These are phyloP conservation scores for Vidua chalybeata DNA, from an alignment of 2,113 vertebrate genomes.

Conservation along the genomic window DNA sequence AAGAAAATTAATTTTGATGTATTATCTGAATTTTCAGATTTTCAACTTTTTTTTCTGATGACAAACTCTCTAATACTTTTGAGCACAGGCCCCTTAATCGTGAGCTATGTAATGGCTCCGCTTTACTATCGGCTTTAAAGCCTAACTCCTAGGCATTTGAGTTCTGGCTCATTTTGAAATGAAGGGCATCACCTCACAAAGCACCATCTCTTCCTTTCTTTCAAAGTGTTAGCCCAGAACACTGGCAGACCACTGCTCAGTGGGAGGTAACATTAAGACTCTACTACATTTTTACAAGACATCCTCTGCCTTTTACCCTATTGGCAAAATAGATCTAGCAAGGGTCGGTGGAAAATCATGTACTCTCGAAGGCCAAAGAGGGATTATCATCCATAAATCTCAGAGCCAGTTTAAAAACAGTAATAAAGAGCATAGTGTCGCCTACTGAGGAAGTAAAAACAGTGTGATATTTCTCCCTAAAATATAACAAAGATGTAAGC, in stretches of 20 bases:
- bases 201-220: not conserved
- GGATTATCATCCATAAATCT: not conserved
- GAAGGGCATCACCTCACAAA: not conserved
- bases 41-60: not conserved
- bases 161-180: not conserved
- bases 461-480: not conserved
- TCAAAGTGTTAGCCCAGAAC: not conserved
- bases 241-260: not conserved
- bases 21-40: not conserved
- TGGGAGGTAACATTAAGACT: not conserved
- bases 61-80: not conserved
- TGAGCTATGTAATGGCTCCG: not conserved
- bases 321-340: not conserved
- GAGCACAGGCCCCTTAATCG: not conserved
- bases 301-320: not conserved
- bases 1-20: not conserved
- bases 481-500: not conserved
- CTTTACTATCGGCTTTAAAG: not conserved
- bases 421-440: not conserved
- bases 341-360: not conserved
- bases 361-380: not conserved
- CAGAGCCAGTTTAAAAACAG: not conserved
- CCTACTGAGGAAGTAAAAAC: not conserved
- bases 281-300: not conserved
- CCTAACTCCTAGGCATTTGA: not conserved